Evolutionary conservation across 30 jellyfish, hydroid and myxozoan genomes (phyloP).

Genomic region (Hydractinia symbiolongicarpus): DNA sequence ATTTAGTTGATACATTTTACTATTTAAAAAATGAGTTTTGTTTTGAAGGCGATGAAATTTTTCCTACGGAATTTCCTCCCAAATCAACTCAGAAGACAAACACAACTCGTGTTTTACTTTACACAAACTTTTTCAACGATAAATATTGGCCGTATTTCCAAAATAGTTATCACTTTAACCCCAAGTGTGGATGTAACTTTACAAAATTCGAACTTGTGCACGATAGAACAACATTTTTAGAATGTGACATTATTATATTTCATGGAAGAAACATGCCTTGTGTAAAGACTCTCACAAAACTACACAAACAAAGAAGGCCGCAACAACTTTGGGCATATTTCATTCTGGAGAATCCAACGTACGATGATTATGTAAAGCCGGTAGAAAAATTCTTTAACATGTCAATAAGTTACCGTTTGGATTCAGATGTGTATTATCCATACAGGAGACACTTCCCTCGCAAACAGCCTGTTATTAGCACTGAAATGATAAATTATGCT

Average conservation of each 20-base stretch:
- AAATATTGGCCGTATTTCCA: not conserved
- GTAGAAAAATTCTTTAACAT: not conserved
- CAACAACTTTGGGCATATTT: conserved; percentile 17
- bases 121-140: not conserved
- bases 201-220: not conserved
- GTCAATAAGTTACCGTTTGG: not conserved
- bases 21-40: no score
- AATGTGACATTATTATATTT: conserved; percentile 1
- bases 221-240: not conserved
- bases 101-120: not conserved
- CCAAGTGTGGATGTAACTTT: not conserved
- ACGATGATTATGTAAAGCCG: not conserved
- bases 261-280: conserved; percentile 4
- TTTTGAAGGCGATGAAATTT: no score
- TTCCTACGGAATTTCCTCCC: no score
- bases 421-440: not conserved
- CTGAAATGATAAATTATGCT: not conserved
- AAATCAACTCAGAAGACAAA: no score
- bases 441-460: not conserved
- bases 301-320: not conserved
- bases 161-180: not conserved
- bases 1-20: no score
- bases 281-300: not conserved
- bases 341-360: not conserved
- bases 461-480: not conserved